Evolutionary conservation across 2,797 vertebrate species (phyloP), one percentile per base, ranked within the genome.

Genomic region (Kryptolebias ocellatus): DNA sequence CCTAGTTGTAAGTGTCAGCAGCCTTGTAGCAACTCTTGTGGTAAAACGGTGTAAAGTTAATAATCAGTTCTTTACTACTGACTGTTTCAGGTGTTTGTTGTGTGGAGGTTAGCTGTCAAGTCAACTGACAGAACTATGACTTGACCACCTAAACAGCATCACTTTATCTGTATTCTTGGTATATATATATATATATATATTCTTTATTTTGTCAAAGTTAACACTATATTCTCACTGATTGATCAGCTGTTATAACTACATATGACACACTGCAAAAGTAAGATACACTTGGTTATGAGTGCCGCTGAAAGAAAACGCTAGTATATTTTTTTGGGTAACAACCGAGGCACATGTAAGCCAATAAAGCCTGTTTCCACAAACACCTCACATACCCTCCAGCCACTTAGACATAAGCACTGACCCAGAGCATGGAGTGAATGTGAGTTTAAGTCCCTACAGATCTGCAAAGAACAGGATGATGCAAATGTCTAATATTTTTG

Each of bases 1-100:
- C 69, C 70, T 77, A 70, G 69, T 83, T 85, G 70, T 77, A 57
- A 50, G 70, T 67, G 72, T 76, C 56, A 58, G 57, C 60, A 76
- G 46, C 49, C 60, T 70, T 66, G 60, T 58, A 63, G 57, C 39
- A 12, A 45, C 60, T 59, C 57, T 67, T 14, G 27, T 62, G 51
- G 60, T 74, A 59, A 60, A 67, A 59, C 49, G 63, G 24, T 70
- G 53, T 70, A 53, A 64, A 75, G 73, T 72, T 81, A 86, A 85
- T 72, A 78, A 81, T 60, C 45, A 54, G 31, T 28, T 37, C 56
- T 31, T 59, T 51, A 31, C 27, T 55, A 68, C 78, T 78, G 78
- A 60, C 61, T 79, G 18, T 47, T 24, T 68, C 73, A 68, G 34
- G 42, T 60, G 58, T 62, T 50, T 68, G 60, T 61, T 75, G 59